Evolutionary conservation across 1,140 invertebrate species (phyloP).

Genomic region (Trichogramma pretiosum): DNA sequence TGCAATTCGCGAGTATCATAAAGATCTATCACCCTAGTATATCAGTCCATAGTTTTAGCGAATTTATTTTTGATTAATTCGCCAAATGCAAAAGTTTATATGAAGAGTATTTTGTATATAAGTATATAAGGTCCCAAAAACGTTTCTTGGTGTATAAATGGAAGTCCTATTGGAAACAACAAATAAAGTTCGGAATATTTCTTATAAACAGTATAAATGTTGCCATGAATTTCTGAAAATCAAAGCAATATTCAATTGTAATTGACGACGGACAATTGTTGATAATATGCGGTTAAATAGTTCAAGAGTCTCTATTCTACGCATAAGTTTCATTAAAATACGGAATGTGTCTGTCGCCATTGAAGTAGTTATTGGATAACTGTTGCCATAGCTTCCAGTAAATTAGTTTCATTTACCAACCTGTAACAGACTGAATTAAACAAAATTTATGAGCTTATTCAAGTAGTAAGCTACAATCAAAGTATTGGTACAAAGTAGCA

Average conservation of each 20-base stretch:
- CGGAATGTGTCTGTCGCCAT: constrained; percentile 19
- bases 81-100: constrained; percentile 11
- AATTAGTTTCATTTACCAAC: constrained; percentile 18
- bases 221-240: constrained; percentile 12
- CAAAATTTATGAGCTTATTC: neutral
- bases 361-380: constrained; percentile 11
- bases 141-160: constrained; percentile 14
- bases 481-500: too few relatives aligned
- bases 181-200: too few relatives aligned
- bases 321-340: constrained; percentile 10
- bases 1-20: constrained; percentile 13
- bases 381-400: constrained; percentile 21
- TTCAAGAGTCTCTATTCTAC: constrained; percentile 13
- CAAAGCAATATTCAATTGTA: constrained; percentile 3
- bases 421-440: constrained; percentile 7
- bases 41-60: constrained; percentile 17
- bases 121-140: constrained; percentile 13
- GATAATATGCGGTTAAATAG: constrained; percentile 9
- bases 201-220: constrained; percentile 7
- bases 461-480: neutral
- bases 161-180: constrained; percentile 11
- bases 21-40: constrained; percentile 12
- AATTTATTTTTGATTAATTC: constrained; percentile 6
- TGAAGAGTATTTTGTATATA: too few relatives aligned
- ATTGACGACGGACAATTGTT: constrained; percentile 14